Conservation (phyloP, 1,140 invertebrate genomes). For the Drosophila ananassae region DNA sequence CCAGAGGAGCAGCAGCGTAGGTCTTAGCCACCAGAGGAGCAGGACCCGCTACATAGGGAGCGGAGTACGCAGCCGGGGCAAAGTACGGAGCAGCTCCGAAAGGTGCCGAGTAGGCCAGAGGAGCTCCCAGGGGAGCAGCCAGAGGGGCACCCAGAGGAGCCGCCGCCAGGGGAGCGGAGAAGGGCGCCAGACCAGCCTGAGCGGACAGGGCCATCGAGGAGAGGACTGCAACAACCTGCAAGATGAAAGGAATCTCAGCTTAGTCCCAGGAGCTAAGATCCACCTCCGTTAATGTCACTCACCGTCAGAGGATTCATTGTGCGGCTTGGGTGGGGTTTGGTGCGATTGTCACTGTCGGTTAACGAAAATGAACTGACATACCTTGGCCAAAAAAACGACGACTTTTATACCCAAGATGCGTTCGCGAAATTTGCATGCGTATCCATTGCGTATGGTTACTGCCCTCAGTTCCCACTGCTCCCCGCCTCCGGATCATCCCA, state of each 20-base stretch:
- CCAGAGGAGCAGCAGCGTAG: conserved; percentile 60
- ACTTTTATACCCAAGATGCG: conserved; percentile 76
- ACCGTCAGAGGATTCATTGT: conserved; percentile 84
- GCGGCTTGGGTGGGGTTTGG: conserved; percentile 61
- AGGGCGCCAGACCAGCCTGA: conserved; percentile 62
- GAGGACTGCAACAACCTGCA: conserved; percentile 79
- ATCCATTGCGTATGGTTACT: conserved; percentile 40
- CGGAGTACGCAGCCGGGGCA: conserved; percentile 55
- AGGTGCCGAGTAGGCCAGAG: conserved; percentile 64
- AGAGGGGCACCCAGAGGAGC: conserved; percentile 59
- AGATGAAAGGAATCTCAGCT: neutral
- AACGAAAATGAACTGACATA: conserved; percentile 84
- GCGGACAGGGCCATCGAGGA: conserved; percentile 77
- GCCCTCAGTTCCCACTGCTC: conserved; percentile 6
- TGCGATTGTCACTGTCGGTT: conserved; percentile 81
- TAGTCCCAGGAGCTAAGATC: neutral
- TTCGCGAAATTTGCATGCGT: conserved; percentile 73
- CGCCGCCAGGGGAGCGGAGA: conserved; percentile 56
- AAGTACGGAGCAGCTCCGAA: conserved; percentile 47
- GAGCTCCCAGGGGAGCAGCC: conserved; percentile 56
- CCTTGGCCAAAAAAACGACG: conserved; percentile 62
- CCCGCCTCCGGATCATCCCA: neutral
- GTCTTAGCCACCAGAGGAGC: conserved; percentile 50
- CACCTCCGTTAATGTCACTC: conserved; percentile 39
- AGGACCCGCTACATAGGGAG: conserved; percentile 42